Base-by-base conservation (phyloP, 2,888 invertebrate genomes). In the Caenorhabditis imperialis region DNA sequence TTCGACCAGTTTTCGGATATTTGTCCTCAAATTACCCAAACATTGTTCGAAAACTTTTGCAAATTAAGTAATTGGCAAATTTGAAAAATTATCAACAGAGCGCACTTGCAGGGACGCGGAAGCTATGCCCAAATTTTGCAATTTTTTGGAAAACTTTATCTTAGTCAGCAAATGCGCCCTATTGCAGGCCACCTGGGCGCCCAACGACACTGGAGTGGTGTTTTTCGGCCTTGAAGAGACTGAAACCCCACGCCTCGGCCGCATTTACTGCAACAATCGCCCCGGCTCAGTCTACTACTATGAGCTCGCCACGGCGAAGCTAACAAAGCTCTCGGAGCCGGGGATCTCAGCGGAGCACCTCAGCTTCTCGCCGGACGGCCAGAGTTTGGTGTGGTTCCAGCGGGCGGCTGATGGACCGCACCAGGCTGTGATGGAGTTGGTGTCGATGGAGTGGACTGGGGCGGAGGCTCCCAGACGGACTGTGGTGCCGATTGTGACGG, bases 151-250 rank as follows among this genome's bases (percentile, higher is more conserved):
- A n/a, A n/a, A n/a, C n/a, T n/a, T n/a, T n/a, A n/a, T n/a, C n/a
- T n/a, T n/a, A n/a, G n/a, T n/a, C n/a, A n/a, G n/a, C n/a, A n/a
- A n/a, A n/a, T n/a, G n/a, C n/a, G 3, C 8, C 38, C 3, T 18
- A 12, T 37, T 69, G 38, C 44, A 83, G 81, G 60, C 77, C 0
- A 76, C 78, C 18, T 88, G 86, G 85, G 77, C 85, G n/a, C 86
- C 87, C 10, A 70, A 79, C 30, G 86, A 87, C 65, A 73, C 78
- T 20, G 84, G 86, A 40, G 67, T 88, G n/a, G 78, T 87, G 3
- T 88, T 87, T 67, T 79, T 84, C 42, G 87, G 85, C 0, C 27
- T 88, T 23, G 71, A 84, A 18, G 65, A 57, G 16, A 70, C 55
- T 18, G 69, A 77, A 22, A 79, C 83, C 2, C 81, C 81, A 61